phyloP scores from a whole-genome alignment of 2,888 invertebrate genomes.

The Thymelicus sylvestris region DNA sequence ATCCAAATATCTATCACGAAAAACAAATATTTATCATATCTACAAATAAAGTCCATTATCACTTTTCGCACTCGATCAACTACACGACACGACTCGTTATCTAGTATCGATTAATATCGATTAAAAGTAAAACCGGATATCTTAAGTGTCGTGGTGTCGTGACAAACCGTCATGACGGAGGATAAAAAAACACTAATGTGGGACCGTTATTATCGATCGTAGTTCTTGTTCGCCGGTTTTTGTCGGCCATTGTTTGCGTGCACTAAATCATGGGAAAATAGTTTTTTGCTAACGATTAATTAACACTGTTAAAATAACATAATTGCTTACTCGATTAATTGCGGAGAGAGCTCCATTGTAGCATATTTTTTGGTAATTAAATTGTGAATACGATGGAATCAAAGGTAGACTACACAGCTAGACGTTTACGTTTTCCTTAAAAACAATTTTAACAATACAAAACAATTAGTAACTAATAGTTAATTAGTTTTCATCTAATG shows the following conservation, averaged over 20 bases:
- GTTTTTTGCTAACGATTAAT: constrained; percentile 12
- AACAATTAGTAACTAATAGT: too few species aligned
- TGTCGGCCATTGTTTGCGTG: constrained; percentile 13
- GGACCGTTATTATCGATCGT: constrained; percentile 18
- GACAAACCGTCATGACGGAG: neutral
- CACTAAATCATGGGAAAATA: constrained; percentile 9
- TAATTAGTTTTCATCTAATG: too few species aligned
- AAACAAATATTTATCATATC: too few species aligned
- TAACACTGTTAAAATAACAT: neutral
- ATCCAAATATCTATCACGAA: too few species aligned
- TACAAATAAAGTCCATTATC: constrained; percentile 43
- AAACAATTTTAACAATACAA: too few species aligned
- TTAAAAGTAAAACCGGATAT: neutral
- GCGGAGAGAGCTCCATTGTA: neutral
- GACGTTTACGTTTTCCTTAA: too few species aligned
- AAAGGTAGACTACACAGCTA: too few species aligned
- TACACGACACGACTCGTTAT: too few species aligned
- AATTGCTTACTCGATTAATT: neutral
- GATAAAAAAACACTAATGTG: neutral
- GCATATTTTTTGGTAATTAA: constrained; percentile 1
- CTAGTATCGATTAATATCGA: constrained; percentile 11
- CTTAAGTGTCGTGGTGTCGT: neutral
- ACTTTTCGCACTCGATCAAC: too few species aligned
- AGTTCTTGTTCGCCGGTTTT: constrained; percentile 3
- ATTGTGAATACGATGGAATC: too few species aligned